A percentile compares a stretch with the other conserved stretches of the same genome.
Evolutionary conservation across 1,140 invertebrate species (phyloP).

Genomic region (Brachionus rotundiformis): DNA sequence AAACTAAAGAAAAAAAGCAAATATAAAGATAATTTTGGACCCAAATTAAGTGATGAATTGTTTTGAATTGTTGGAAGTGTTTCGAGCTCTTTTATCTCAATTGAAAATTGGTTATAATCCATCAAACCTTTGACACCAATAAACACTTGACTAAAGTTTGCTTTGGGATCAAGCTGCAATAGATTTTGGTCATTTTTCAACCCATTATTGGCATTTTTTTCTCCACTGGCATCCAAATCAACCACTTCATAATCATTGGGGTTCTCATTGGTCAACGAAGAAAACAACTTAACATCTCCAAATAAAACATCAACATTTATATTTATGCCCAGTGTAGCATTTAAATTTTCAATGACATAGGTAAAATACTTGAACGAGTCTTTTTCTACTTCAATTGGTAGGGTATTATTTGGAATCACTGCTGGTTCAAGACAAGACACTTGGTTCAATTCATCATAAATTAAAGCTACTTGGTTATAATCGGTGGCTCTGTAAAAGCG

Average conservation of each 20-base stretch:
- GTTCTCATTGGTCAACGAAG: background rate
- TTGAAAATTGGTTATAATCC: constrained; percentile 10
- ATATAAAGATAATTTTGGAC: too few relatives aligned
- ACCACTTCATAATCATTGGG: background rate
- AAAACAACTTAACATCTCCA: background rate
- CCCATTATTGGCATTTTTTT: background rate
- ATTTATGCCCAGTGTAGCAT: background rate
- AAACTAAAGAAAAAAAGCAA: too few relatives aligned
- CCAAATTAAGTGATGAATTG: too few relatives aligned
- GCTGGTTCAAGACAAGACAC: background rate
- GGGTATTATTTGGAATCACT: background rate
- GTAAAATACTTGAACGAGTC: background rate
- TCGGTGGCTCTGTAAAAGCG: background rate
- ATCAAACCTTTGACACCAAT: background rate
- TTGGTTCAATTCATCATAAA: background rate
- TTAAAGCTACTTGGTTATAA: background rate
- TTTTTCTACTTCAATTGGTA: background rate
- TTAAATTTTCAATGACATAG: background rate
- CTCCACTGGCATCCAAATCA: background rate
- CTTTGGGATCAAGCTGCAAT: background rate
- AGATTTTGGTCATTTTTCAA: background rate
- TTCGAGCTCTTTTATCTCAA: background rate
- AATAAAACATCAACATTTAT: background rate
- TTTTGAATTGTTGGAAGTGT: background rate
- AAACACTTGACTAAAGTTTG: background rate